Conservation (phyloP, 2,797 vertebrate species). For the Enteromius treurensis region DNA sequence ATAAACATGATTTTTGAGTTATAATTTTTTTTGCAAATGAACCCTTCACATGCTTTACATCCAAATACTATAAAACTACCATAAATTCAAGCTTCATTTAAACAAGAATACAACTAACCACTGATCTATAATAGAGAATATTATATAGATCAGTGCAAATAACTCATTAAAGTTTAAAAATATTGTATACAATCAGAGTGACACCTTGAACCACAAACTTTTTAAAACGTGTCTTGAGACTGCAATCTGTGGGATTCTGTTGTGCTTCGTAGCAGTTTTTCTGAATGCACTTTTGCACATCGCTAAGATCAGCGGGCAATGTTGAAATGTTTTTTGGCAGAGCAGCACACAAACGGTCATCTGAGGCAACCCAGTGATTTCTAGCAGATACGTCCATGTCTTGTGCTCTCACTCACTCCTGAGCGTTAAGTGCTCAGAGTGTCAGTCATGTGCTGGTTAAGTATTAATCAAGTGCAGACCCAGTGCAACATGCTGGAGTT, state of each 20-base stretch:
- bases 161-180: not conserved
- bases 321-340: conserved; percentile 17
- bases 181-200: not conserved
- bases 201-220: not conserved
- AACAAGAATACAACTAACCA: too few relatives aligned
- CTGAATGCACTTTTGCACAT: not conserved
- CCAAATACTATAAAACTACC: too few relatives aligned
- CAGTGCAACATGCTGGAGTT: not conserved
- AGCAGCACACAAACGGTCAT: not conserved
- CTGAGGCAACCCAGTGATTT: not conserved
- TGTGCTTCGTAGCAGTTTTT: not conserved
- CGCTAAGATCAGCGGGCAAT: not conserved
- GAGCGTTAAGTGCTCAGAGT: conserved; percentile 14
- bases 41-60: too few relatives aligned
- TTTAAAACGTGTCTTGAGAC: not conserved
- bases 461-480: conserved; percentile 25
- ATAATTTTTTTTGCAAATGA: too few relatives aligned
- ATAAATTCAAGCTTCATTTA: too few relatives aligned
- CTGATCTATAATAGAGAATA: too few relatives aligned
- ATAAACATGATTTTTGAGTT: too few relatives aligned
- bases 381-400: conserved; percentile 5
- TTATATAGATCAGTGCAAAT: too few relatives aligned
- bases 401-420: not conserved
- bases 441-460: conserved; percentile 11
- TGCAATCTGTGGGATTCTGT: not conserved